Evolutionary conservation across 2,888 invertebrate genomes (phyloP).

Genomic region (Drosophila neotestacea): DNA sequence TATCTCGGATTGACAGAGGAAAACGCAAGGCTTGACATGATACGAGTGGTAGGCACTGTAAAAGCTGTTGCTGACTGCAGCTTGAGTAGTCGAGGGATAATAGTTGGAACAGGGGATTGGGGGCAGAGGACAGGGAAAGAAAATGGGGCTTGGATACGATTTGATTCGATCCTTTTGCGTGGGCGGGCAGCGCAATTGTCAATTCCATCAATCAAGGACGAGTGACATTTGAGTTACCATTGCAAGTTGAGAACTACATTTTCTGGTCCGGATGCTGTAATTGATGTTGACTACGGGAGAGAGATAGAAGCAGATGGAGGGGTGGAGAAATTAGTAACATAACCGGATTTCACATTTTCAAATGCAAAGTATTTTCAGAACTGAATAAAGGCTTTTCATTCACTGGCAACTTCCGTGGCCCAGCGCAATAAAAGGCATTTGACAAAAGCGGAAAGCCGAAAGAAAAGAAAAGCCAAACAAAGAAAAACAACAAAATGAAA

Average conservation of each 20-base stretch:
- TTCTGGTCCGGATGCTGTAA: constrained; percentile 55
- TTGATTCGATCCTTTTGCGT: constrained; percentile 15
- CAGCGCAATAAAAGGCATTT: constrained; percentile 47
- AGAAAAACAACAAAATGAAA: constrained; percentile 31
- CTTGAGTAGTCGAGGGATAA: background rate
- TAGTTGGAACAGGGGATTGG: background rate
- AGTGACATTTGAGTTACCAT: constrained; percentile 69
- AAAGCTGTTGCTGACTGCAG: constrained; percentile 24
- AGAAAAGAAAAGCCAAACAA: constrained; percentile 52
- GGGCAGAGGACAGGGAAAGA: too few relatives aligned
- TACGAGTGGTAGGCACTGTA: constrained; percentile 39
- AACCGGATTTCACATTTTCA: constrained; percentile 67
- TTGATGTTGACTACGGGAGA: constrained; percentile 50
- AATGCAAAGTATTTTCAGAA: constrained; percentile 72
- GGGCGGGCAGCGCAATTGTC: constrained; percentile 69
- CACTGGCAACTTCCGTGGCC: constrained; percentile 59
- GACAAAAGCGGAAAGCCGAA: constrained; percentile 66
- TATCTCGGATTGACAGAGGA: constrained; percentile 65
- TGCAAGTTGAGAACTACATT: constrained; percentile 54
- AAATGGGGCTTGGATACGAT: background rate
- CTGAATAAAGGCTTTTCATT: constrained; percentile 15
- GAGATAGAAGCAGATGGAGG: background rate
- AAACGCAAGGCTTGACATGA: constrained; percentile 63
- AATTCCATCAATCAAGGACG: constrained; percentile 72
- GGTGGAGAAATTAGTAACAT: constrained; percentile 64